Base-by-base conservation (phyloP, 2,113 vertebrate genomes). In the Clinocottus analis region DNA sequence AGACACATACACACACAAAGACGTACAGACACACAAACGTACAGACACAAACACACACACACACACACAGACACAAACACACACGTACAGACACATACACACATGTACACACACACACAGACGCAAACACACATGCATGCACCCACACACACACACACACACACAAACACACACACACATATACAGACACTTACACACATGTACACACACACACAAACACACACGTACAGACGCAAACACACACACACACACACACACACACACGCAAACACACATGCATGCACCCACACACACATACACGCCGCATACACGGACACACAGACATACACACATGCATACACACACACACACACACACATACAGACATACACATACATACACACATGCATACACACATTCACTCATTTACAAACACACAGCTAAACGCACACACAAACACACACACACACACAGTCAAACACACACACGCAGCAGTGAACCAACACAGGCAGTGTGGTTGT, bases 241-340 rank as follows among this genome's bases (percentile, higher is more conserved):
- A n/a, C 31, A 62, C 60, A 27, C 55, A 58, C 55, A 58, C 55
- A 29, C 37, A 72, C 56, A 64, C 75, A 55, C 7, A 41, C 43
- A 53, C 16, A 62, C 72, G 76, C 3, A 49, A 6, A n/a, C 1
- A 25, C n/a, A 27, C 74, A 86, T 79, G 75, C 33, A 61, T 29
- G 45, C 11, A 53, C 29, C 61, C 0, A n/a, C 31, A 62, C 60
- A 27, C 55, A 58, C 55, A 58, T 25, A 29, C 37, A 72, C 56
- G n/a, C n/a, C n/a, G n/a, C n/a, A n/a, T n/a, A 64, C 75, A 55
- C 7, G 35, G 35, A 53, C 16, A 62, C 72, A 80, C 3, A 49
- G 6, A n/a, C 1, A 25, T 14, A 31, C n/a, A n/a, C n/a, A n/a
- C n/a, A n/a, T n/a, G n/a, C n/a, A n/a, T n/a, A 62, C 60, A 27